These are phyloP conservation scores for Rhagoletis zephyria DNA, from an alignment of 1,140 invertebrate species.

Conservation along the genomic window DNA sequence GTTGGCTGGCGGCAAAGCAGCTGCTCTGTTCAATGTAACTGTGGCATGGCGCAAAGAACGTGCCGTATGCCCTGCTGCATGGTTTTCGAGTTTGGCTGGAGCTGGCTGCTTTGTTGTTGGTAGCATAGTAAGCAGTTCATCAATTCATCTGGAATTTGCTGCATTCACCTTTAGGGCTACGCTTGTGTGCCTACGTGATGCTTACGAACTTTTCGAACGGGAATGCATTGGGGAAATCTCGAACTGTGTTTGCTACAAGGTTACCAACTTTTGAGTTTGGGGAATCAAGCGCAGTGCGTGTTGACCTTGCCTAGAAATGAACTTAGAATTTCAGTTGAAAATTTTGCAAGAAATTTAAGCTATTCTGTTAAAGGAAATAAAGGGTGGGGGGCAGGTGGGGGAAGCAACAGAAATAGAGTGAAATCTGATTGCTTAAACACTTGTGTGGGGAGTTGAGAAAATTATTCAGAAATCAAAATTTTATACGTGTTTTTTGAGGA, in stretches of 20 bases:
- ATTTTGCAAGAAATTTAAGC: neutral
- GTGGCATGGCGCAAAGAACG: neutral
- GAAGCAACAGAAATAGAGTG: no score
- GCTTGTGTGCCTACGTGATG: conserved; percentile 30
- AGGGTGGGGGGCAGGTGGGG: no score
- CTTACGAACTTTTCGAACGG: conserved; percentile 8
- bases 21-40: no score
- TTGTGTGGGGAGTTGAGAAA: no score
- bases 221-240: conserved; percentile 1
- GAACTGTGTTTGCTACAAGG: neutral
- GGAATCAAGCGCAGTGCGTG: neutral
- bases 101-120: neutral
- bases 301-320: neutral
- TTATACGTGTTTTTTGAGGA: no score
- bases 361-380: no score
- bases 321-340: neutral
- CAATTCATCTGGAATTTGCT: conserved; percentile 5
- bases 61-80: neutral
- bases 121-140: conserved; percentile 23
- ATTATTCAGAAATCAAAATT: no score
- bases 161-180: neutral
- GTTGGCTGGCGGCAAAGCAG: neutral
- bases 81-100: neutral
- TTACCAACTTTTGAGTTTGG: conserved; percentile 6
- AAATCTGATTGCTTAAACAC: no score